These are phyloP conservation scores for Ladona fulva DNA, from an alignment of 1,140 invertebrate species.

Conservation along the genomic window DNA sequence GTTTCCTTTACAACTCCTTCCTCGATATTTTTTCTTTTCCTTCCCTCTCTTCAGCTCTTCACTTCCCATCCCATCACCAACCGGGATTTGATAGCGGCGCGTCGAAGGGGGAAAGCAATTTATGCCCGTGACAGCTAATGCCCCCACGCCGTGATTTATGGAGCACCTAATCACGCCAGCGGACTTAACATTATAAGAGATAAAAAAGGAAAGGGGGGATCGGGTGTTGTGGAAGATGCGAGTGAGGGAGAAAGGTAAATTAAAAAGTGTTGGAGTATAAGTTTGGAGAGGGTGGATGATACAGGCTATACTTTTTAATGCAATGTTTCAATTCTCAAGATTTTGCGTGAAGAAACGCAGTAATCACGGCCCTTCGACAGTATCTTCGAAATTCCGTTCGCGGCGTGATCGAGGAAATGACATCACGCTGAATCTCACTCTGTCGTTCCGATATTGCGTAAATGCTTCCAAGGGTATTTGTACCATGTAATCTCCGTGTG, in stretches of 20 bases:
- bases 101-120: constrained; percentile 7
- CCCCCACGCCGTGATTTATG: constrained; percentile 1
- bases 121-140: constrained; percentile 7
- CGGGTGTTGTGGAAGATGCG: no score
- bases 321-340: no score
- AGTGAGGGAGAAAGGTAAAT: neutral
- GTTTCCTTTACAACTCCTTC: constrained; percentile 18
- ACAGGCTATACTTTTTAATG: no score
- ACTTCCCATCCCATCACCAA: neutral
- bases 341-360: no score
- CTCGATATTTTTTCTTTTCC: constrained; percentile 15
- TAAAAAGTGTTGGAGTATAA: neutral
- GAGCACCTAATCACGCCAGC: neutral
- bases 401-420: no score
- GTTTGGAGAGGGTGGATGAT: neutral
- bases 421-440: no score
- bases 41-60: constrained; percentile 20
- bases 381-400: no score
- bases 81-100: constrained; percentile 1
- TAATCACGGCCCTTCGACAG: no score
- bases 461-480: no score
- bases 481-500: no score
- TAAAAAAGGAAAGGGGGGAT: neutral
- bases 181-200: neutral
- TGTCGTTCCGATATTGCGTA: no score